Evolutionary conservation across 1,140 invertebrate species (phyloP).

Genomic region (Colletes latitarsis): DNA sequence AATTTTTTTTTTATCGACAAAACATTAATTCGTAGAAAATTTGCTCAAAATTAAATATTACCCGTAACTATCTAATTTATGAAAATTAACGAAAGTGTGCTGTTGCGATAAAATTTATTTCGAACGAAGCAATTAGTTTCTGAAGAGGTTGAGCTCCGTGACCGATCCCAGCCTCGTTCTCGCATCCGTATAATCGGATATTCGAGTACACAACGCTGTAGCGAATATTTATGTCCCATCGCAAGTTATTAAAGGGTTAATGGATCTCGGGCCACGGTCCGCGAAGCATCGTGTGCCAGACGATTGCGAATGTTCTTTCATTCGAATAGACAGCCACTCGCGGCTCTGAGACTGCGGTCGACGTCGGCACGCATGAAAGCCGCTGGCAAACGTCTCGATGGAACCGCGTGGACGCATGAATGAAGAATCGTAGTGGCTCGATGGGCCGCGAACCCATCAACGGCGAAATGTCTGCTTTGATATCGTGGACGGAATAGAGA

Average conservation of each 20-base stretch:
- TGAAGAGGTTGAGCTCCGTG: no score
- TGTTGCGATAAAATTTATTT: no score
- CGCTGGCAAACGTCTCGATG: slow-evolving; percentile 5
- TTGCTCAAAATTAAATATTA: no score
- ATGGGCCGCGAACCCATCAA: slow-evolving; percentile 17
- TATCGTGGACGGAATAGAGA: no score
- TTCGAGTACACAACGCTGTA: no score
- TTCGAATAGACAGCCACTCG: background rate
- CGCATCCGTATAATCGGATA: background rate
- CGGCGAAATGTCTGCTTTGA: slow-evolving; percentile 25
- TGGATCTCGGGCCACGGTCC: slow-evolving; percentile 3
- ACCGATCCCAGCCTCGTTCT: background rate
- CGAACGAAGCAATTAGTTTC: no score
- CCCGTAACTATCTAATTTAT: no score
- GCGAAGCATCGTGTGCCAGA: slow-evolving; percentile 15
- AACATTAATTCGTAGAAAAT: no score
- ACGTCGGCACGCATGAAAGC: background rate
- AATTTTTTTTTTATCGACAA: no score
- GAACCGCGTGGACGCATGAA: slow-evolving; percentile 22
- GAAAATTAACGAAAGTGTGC: no score
- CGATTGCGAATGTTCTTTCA: slow-evolving; percentile 27
- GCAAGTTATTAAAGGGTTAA: slow-evolving; percentile 30
- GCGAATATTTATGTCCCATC: background rate
- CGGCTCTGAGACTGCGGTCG: background rate
- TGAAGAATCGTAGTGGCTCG: slow-evolving; percentile 21